phyloP scores from a whole-genome alignment of 2,113 vertebrate genomes.

The Burhinus bistriatus region DNA sequence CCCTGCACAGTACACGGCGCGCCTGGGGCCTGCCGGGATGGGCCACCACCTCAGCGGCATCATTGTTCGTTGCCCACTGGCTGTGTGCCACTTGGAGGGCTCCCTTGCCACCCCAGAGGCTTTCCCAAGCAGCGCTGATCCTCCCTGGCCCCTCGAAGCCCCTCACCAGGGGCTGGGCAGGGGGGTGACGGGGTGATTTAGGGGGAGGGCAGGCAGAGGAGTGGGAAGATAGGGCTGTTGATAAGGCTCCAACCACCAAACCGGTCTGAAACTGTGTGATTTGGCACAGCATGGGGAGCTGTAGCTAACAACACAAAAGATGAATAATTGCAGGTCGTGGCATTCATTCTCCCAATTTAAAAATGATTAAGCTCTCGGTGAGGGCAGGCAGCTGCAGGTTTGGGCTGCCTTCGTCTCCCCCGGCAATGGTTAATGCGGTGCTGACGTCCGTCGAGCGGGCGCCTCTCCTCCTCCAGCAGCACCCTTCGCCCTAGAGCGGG shows the following conservation, averaged over 20 bases:
- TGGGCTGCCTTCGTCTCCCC: background rate
- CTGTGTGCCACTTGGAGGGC: background rate
- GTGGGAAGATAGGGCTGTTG: background rate
- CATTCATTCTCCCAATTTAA: conserved; percentile 19
- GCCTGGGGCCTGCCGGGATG: background rate
- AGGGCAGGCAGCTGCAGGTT: conserved; percentile 45
- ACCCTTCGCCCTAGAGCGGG: accelerated
- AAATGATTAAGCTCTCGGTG: background rate
- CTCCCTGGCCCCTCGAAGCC: background rate
- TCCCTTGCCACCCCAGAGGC: background rate
- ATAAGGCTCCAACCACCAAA: conserved; percentile 20
- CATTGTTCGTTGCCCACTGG: background rate
- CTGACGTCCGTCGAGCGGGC: accelerated
- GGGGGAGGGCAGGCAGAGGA: background rate
- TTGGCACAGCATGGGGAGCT: background rate
- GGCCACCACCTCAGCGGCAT: background rate
- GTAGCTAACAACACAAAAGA: conserved; percentile 51
- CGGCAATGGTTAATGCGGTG: background rate
- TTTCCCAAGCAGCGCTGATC: background rate
- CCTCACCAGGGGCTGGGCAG: background rate
- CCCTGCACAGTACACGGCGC: background rate
- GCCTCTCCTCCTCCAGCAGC: background rate
- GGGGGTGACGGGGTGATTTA: accelerated
- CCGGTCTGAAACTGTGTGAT: conserved; percentile 21
- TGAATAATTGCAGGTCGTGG: conserved; percentile 20